Base-by-base conservation (phyloP, 2,113 vertebrate species). In the Symphodus melops region DNA sequence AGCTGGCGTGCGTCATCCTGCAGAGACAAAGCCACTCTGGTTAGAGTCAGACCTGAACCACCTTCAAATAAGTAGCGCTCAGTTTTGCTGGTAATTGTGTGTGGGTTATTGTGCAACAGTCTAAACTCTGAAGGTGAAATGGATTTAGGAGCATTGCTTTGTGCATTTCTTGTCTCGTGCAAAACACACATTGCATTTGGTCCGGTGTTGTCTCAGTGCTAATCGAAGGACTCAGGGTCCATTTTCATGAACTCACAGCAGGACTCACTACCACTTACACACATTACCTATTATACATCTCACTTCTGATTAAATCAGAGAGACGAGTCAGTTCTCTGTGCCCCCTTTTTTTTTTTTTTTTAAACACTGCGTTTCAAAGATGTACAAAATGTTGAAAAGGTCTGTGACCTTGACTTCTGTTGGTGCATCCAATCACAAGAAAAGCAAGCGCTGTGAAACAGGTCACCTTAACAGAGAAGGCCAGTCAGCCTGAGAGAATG, bases 1-100 rank as follows among this genome's bases (percentile, higher is more conserved):
- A 99, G 96, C 79, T 98, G 97, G 19, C 98, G 95, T 14, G 98
- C 98, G 77, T 99, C 98, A 84, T 99, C 97, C 98, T 99, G 82
- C 20, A 41, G n/a, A 79, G 52, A 82, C 28, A 77, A 19, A 67
- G 4, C 1, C 21, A 44, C 16, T 44, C 65, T 12, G 36, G 44
- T 70, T 69, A 16, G 39, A 75, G 10, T 55, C 51, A 57, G 0
- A 20, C 39, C 10, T 55, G 4, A 33, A 11, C 1, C 41, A 2
- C 23, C 28, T 19, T 28, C 2, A 58, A 5, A 25, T 21, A 14
- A 28, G 37, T 8, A 11, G 7, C 48, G 14, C 4, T 5, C 20
- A 21, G 11, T 21, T 61, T 61, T 20, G n/a, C 46, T 21, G 39
- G 3, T 23, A 28, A 54, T 14, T n/a, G 6, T 14, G n/a, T 23